Conservation (phyloP, 2,797 vertebrate genomes). For the Cebuella pygmaea region DNA sequence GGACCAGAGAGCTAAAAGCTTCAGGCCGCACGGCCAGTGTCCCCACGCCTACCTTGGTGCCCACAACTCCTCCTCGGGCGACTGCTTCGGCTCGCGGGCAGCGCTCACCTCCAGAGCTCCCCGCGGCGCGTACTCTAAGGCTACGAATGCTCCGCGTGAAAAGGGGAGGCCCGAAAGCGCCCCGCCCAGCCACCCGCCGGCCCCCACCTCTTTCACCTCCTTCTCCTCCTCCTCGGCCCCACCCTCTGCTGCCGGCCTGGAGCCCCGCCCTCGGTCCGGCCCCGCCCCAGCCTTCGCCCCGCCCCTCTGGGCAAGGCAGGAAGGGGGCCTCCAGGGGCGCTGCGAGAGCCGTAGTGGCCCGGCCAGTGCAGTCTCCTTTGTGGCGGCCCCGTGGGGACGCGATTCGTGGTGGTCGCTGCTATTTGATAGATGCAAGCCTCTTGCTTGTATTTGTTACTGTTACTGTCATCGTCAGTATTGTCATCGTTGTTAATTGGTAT, state of each 20-base stretch:
- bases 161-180: conserved; percentile 40
- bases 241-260: not conserved
- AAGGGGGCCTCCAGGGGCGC: conserved; percentile 18
- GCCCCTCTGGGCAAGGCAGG: rapidly evolving
- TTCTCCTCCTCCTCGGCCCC: not conserved
- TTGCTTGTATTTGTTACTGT: not conserved
- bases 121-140: not conserved
- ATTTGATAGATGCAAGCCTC: not conserved
- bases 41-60: conserved; percentile 55
- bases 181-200: conserved; percentile 62
- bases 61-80: not conserved
- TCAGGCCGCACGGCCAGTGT: not conserved
- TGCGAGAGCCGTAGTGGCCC: not conserved
- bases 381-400: not conserved
- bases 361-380: rapidly evolving
- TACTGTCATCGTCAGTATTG: not conserved
- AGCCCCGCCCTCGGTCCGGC: not conserved
- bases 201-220: not conserved
- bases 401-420: not conserved
- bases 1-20: not conserved
- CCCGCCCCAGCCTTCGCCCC: not conserved
- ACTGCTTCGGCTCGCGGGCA: not conserved
- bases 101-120: not conserved
- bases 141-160: not conserved
- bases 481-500: not conserved